Evolutionary conservation across 2,113 vertebrate genomes (phyloP), one percentile per base, ranked within the genome.

Genomic region (Heloderma charlesbogerti): DNA sequence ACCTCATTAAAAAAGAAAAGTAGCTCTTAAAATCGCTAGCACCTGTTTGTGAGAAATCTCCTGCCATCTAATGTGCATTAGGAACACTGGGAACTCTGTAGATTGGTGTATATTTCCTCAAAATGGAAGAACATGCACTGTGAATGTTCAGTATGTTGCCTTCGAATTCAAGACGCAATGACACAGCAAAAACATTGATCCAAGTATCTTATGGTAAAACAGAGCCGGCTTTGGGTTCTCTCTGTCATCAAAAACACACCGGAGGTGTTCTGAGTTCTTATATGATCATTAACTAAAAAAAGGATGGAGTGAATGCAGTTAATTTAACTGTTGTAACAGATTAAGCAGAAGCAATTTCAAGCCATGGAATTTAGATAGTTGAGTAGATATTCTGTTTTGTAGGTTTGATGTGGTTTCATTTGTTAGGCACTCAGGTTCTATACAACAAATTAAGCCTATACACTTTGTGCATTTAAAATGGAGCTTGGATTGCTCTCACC

Each of bases 81-180:
- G 67, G 60, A 72, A 71, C 6, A 34, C 83, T 90, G 71, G 90
- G 40, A 60, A 95, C 79, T n/a, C 66, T 92, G 4, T 1, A 80
- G 1, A 90, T 92, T 86, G 48, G 87, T 88, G 63, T 0, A 0
- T 69, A n/a, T 31, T 91, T 90, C 89, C 54, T 93, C 86, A 93
- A 91, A 91, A 0, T 0, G 91, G 45, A 9, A 74, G 54, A 84
- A 80, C 83, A 6, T 7, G 66, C 72, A 37, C 71, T 91, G 48
- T 84, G 34, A 51, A 57, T 79, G 10, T 89, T 92, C 45, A 86
- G 10, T 18, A 4, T 34, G 43, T 40, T 90, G 31, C 79, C 82
- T 93, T 91, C 74, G 89, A 92, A 87, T 34, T 81, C 6, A 91
- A 37, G 82, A 90, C 78, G 87, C 0, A 81, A 90, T 91, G 40